Evolutionary conservation across 1,140 invertebrate species (phyloP).

Genomic region (Periplaneta americana): DNA sequence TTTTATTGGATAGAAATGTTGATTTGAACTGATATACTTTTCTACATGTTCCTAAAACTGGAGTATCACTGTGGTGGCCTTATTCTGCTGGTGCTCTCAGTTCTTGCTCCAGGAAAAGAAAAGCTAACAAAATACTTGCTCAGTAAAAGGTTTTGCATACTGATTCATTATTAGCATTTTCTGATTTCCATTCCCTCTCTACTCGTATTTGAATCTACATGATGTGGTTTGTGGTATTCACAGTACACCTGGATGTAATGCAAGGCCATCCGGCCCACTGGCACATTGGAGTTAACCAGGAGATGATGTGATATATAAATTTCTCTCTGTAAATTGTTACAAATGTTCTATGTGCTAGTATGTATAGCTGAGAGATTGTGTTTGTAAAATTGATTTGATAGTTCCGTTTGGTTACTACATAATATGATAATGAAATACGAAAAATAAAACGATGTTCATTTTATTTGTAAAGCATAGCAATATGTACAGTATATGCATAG

Average conservation of each 20-base stretch:
- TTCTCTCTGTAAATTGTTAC: not conserved
- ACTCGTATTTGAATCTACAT: not conserved
- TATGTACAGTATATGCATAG: too few relatives aligned
- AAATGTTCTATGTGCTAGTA: not conserved
- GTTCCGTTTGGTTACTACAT: not conserved
- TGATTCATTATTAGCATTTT: too few relatives aligned
- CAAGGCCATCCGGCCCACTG: too few relatives aligned
- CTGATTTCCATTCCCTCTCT: not conserved
- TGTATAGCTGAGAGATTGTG: not conserved
- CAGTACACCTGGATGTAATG: not conserved
- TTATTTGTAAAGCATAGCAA: too few relatives aligned
- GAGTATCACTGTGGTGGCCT: not conserved
- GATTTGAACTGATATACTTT: not conserved
- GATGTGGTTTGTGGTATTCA: not conserved
- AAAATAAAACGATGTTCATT: too few relatives aligned
- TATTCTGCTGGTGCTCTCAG: not conserved
- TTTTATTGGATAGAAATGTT: not conserved
- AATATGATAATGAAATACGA: too few relatives aligned
- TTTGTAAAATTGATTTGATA: not conserved
- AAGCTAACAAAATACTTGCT: not conserved
- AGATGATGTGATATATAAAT: not conserved
- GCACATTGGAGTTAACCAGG: too few relatives aligned
- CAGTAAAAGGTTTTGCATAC: not conserved
- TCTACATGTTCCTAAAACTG: not conserved
- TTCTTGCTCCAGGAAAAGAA: not conserved